phyloP scores from a whole-genome alignment of 2,113 vertebrate species.

The Redunca redunca region DNA sequence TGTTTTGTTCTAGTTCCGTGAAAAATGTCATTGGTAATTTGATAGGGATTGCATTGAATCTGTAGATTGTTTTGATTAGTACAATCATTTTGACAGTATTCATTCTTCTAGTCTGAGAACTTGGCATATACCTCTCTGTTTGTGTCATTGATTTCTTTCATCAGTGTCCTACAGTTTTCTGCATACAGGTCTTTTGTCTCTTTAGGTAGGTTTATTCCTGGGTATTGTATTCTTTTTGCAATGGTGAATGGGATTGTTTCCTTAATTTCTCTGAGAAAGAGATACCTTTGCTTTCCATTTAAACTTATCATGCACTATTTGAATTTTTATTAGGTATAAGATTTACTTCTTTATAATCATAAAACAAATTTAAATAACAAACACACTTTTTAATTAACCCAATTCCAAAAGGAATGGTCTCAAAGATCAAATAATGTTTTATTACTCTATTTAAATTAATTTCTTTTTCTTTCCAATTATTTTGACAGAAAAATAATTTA shows the following conservation, averaged over 20 bases:
- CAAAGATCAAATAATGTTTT: constrained; percentile 9
- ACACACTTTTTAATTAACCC: constrained; percentile 34
- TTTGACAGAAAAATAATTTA: constrained; percentile 37
- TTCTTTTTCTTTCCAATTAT: constrained; percentile 1
- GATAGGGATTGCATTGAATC: neutral
- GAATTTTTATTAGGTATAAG: constrained; percentile 10
- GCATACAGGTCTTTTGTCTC: neutral
- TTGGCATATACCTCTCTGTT: neutral
- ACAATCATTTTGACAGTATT: neutral
- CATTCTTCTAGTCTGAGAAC: neutral
- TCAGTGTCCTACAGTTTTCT: neutral
- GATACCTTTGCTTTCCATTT: neutral
- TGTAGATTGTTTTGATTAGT: neutral
- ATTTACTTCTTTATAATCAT: constrained; percentile 6
- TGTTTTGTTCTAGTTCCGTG: neutral
- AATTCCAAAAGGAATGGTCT: neutral
- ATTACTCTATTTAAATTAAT: neutral
- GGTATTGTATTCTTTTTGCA: neutral
- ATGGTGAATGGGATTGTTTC: neutral
- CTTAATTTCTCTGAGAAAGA: neutral
- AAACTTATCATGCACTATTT: neutral
- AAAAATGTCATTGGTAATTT: neutral
- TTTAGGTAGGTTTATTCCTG: neutral
- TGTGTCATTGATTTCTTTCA: neutral
- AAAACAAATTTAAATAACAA: neutral